Evolutionary conservation across 2,113 vertebrate species (phyloP).

Genomic region (Anas platyrhynchos): DNA sequence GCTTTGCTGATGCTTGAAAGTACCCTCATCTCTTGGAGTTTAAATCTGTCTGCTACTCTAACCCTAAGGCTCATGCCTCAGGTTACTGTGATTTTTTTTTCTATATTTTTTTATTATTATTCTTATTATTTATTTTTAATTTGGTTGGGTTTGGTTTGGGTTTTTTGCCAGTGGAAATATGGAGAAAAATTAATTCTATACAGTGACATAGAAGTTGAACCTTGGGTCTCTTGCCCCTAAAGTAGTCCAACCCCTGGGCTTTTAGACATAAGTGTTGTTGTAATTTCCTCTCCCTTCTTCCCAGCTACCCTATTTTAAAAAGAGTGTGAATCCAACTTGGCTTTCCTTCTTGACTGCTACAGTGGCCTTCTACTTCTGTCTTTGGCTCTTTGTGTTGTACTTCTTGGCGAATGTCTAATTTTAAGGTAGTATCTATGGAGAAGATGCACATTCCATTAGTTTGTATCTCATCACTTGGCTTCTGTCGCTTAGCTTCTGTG

Average conservation of each 20-base stretch:
- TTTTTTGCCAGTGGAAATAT: neutral
- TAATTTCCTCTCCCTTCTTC: neutral
- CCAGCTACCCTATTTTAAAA: neutral
- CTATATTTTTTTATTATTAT: neutral
- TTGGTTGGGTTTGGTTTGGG: neutral
- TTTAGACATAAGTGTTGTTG: neutral
- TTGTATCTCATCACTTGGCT: neutral
- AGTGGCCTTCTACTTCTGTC: neutral
- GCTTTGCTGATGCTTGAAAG: neutral
- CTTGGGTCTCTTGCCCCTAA: neutral
- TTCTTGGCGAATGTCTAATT: neutral
- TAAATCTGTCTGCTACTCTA: neutral
- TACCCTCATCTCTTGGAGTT: neutral
- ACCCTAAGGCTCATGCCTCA: neutral
- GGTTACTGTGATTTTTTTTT: too few species aligned
- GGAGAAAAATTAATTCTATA: neutral
- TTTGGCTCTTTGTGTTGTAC: neutral
- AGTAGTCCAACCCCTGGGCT: neutral
- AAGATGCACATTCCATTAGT: neutral
- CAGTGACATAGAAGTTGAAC: neutral
- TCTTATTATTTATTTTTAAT: too few species aligned
- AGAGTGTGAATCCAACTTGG: neutral
- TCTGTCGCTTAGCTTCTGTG: neutral
- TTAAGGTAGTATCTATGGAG: neutral
- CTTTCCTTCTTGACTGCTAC: neutral